Evolutionary conservation across 2,888 invertebrate genomes (phyloP).

Genomic region (Drosophila macrothrix): DNA sequence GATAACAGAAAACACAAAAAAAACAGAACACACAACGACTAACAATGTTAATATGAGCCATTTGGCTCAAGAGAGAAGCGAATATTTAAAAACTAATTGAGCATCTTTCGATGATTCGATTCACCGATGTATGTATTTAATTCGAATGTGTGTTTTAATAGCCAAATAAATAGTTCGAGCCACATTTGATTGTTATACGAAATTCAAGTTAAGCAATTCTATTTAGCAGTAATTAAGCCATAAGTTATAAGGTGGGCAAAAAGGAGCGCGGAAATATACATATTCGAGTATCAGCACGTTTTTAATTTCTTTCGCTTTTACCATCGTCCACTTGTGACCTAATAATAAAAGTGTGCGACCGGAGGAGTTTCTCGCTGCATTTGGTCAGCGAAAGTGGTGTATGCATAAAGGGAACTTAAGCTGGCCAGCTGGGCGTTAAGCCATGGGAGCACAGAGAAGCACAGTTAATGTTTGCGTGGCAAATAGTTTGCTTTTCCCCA

Average conservation of each 20-base stretch:
- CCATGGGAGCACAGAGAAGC: not conserved
- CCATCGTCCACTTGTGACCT: not conserved
- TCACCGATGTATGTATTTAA: no score
- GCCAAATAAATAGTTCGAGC: not conserved
- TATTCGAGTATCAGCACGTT: not conserved
- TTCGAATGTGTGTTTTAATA: not conserved
- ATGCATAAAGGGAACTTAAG: constrained; percentile 3
- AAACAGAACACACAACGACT: not conserved
- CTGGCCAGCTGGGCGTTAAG: not conserved
- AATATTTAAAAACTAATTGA: not conserved
- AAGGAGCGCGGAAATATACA: not conserved
- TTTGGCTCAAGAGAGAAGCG: not conserved
- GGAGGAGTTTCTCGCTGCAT: constrained; percentile 12
- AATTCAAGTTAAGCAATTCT: not conserved
- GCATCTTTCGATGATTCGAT: not conserved
- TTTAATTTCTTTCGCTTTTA: not conserved
- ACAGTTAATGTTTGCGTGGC: constrained; percentile 36
- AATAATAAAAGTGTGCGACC: constrained; percentile 10
- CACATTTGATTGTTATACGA: not conserved
- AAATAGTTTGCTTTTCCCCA: constrained; percentile 51
- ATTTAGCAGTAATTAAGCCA: not conserved
- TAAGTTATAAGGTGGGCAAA: not conserved
- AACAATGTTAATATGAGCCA: constrained; percentile 14
- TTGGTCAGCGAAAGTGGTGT: not conserved
- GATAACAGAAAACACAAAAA: constrained; percentile 14